These are phyloP conservation scores for Uropetala carovei DNA, from an alignment of 2,888 invertebrate species.

Conservation along the genomic window DNA sequence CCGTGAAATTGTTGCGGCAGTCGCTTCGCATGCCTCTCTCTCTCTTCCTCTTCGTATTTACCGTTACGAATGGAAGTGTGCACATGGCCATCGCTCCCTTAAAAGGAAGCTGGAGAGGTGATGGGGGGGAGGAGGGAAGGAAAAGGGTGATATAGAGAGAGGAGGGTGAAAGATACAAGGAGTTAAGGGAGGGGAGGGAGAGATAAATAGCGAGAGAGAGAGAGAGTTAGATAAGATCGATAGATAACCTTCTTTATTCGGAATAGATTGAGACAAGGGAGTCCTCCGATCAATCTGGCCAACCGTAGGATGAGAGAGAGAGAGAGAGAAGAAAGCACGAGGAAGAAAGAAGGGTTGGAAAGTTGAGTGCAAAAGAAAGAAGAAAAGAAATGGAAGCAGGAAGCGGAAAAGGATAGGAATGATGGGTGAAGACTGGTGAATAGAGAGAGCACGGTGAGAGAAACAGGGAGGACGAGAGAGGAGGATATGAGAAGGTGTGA, in stretches of 20 bases:
- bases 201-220: background rate
- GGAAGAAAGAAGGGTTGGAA: background rate
- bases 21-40: background rate
- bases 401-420: too few relatives aligned
- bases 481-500: too few relatives aligned
- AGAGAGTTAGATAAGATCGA: background rate
- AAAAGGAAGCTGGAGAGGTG: background rate
- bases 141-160: background rate
- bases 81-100: slow-evolving; percentile 11
- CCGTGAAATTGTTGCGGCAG: slow-evolving; percentile 19
- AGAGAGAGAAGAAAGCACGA: background rate
- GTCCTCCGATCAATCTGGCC: too few relatives aligned
- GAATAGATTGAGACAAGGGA: too few relatives aligned
- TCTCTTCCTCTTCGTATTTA: background rate
- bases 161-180: background rate
- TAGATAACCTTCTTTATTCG: background rate
- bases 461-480: too few relatives aligned
- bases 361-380: background rate
- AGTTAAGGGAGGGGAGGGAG: background rate
- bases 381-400: background rate
- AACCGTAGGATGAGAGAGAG: background rate
- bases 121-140: background rate
- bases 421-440: too few relatives aligned
- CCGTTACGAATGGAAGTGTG: slow-evolving; percentile 11
- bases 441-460: too few relatives aligned